phyloP scores from a whole-genome alignment of 2,113 vertebrate species.

The Syngnathus floridae region DNA sequence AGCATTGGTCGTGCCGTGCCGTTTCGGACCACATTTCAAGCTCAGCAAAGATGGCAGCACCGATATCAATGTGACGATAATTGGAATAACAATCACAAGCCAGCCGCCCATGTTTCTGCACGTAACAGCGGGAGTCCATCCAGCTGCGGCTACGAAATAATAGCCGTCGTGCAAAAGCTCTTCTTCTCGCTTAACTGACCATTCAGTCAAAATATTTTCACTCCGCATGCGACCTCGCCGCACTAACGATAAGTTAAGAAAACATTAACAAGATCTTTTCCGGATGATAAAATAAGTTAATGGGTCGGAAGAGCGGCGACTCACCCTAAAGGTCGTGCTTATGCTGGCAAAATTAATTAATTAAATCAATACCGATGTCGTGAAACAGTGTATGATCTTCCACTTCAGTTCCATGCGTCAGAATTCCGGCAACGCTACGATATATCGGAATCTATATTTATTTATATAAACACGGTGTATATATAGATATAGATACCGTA shows the following conservation, averaged over 20 bases:
- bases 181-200: constrained; percentile 22
- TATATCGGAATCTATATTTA: not conserved
- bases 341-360: constrained; percentile 27
- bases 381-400: not conserved
- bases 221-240: constrained; percentile 38
- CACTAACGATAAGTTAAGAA: constrained; percentile 19
- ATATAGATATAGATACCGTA: too few species aligned
- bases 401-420: not conserved
- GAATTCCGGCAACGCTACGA: not conserved
- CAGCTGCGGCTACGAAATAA: constrained; percentile 27
- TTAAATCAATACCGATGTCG: constrained; percentile 37
- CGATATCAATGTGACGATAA: constrained; percentile 48
- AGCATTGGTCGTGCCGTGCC: not conserved
- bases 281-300: constrained; percentile 25
- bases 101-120: not conserved
- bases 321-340: constrained; percentile 13
- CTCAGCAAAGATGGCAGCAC: constrained; percentile 7
- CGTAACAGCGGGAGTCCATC: constrained; percentile 10
- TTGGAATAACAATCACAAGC: constrained; percentile 49
- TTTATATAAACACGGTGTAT: not conserved
- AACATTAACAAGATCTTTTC: constrained; percentile 15
- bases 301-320: constrained; percentile 24
- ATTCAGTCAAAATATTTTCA: constrained; percentile 32
- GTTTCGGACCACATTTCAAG: constrained; percentile 30
- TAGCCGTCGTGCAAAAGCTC: constrained; percentile 36